Evolutionary conservation across 1,140 invertebrate species (phyloP), one percentile per base, ranked within the genome.

Genomic region (Drosophila pallidifrons): DNA sequence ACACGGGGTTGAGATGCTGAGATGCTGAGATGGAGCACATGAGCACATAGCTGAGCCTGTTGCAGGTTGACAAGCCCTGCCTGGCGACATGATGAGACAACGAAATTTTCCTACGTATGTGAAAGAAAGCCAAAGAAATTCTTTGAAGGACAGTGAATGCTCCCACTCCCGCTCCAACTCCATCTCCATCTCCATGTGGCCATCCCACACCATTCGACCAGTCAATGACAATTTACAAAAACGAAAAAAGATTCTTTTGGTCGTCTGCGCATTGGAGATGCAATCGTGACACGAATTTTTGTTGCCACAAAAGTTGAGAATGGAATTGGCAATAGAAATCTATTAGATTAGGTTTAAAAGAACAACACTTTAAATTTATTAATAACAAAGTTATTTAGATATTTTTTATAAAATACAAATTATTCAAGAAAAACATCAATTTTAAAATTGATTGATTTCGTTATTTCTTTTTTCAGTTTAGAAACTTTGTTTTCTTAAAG

Each of bases 41-140:
- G 5, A 15, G 32, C 3, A 7, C 41, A 43, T n/a, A 43, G 11
- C 6, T 30, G 5, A 5, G 28, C 11, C n/a, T 8, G 41, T 55
- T 68, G 82, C 82, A 88, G 85, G 83, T 89, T 88, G 83, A 87
- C 82, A 88, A 88, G 82, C 80, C 82, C 68, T 49, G 55, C 82
- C 68, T 49, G 55, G 73, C 80, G 77, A 88, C 83, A 87, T 83
- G 83, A 88, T 88, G 83, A 88, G 85, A 88, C 83, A 89, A 89
- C 83, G 87, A 74, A 87, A 80, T 75, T 77, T 75, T 66, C 41
- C 63, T 70, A 68, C 65, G 46, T 75, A 54, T 59, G 54, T 16
- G 46, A 80, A 69, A 82, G 80, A 86, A 87, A 88, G 76, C 61
- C 80, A 89, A 88, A 87, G 83, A 90, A 80, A 88, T 88, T 88